phyloP scores from a whole-genome alignment of 2,888 invertebrate species.

The Lycaena phlaeas region DNA sequence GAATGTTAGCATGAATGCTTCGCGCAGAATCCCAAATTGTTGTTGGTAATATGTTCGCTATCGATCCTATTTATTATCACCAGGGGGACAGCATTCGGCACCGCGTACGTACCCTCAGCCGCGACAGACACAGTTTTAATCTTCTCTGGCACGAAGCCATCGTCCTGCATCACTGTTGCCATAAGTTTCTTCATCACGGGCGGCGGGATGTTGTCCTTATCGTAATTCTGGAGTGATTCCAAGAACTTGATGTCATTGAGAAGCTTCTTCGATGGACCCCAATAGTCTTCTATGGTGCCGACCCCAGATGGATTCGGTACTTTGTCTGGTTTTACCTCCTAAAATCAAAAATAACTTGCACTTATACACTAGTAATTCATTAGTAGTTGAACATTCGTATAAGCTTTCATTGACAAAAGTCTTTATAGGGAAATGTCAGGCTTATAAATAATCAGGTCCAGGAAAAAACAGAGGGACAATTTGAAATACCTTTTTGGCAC shows the following conservation, averaged over 20 bases:
- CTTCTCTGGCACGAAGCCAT: conserved; percentile 94
- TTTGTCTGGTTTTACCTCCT: conserved; percentile 91
- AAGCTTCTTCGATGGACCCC: conserved; percentile 91
- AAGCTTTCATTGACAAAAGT: too few relatives aligned
- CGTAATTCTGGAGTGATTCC: conserved; percentile 88
- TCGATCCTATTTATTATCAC: too few relatives aligned
- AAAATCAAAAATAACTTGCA: too few relatives aligned
- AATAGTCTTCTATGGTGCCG: conserved; percentile 91
- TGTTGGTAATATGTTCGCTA: too few relatives aligned
- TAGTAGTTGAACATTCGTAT: too few relatives aligned
- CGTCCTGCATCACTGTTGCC: conserved; percentile 84
- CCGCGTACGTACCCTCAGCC: conserved; percentile 82
- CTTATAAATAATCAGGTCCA: too few relatives aligned
- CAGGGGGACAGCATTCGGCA: too few relatives aligned
- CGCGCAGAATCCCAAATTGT: too few relatives aligned
- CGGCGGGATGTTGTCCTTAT: conserved; percentile 94
- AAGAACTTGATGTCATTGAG: conserved; percentile 94
- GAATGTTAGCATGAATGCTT: too few relatives aligned
- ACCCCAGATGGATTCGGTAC: conserved; percentile 87
- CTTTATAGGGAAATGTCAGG: too few relatives aligned
- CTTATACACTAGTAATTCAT: too few relatives aligned
- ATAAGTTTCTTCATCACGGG: conserved; percentile 87
- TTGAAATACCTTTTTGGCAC: not conserved
- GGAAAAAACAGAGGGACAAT: conserved; percentile 8
- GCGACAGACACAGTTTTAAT: conserved; percentile 89